Evolutionary conservation across 2,113 vertebrate genomes (phyloP).

Genomic region (Strix uralensis): DNA sequence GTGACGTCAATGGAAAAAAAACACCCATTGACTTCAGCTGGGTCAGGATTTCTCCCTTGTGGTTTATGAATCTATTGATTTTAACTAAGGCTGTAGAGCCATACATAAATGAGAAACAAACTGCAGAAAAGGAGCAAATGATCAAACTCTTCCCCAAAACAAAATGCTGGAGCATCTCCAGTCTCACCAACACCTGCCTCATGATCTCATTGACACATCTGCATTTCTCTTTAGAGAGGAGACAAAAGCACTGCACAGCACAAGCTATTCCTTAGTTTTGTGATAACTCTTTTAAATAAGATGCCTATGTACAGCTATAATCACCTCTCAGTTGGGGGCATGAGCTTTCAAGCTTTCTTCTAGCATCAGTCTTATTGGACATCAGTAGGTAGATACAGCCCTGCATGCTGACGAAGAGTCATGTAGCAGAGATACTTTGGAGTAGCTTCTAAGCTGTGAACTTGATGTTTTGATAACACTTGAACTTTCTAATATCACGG

Average conservation of each 20-base stretch:
- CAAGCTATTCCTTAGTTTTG: not conserved
- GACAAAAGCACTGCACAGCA: not conserved
- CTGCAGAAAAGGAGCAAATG: not conserved
- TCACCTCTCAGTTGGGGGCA: not conserved
- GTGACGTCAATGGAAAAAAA: slow-evolving; percentile 69
- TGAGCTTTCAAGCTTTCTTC: not conserved
- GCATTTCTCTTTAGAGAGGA: not conserved
- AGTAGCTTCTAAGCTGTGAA: not conserved
- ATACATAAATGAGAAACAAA: not conserved
- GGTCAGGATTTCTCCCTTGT: slow-evolving; percentile 62
- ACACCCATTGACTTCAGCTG: slow-evolving; percentile 51
- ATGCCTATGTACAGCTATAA: not conserved
- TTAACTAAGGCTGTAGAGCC: not conserved
- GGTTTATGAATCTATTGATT: slow-evolving; percentile 51
- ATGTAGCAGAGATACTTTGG: not conserved
- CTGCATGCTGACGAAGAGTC: not conserved
- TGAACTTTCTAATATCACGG: not conserved
- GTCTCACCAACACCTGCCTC: not conserved
- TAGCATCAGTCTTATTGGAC: not conserved
- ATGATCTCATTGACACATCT: not conserved
- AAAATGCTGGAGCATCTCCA: not conserved
- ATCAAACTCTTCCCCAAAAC: not conserved
- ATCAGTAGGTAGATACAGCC: not conserved
- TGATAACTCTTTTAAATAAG: not conserved
- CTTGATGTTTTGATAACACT: not conserved